Evolutionary conservation across 2,797 vertebrate genomes (phyloP), one percentile per base, ranked within the genome.

Genomic region (Cryptoprocta ferox): DNA sequence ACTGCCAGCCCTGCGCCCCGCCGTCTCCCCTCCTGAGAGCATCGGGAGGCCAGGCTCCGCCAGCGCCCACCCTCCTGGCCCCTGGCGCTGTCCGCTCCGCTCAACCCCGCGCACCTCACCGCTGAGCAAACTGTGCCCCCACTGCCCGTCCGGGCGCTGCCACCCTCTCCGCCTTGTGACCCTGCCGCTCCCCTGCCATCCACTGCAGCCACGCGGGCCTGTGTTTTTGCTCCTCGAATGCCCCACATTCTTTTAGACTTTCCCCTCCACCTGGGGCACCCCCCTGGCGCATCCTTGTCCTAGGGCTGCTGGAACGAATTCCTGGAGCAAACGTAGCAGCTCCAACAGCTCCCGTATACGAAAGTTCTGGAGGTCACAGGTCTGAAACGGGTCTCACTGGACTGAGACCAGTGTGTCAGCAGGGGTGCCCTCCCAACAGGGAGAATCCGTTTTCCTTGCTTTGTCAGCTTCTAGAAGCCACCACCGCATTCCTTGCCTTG

Each of bases 251-350:
- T 8, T 65, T 37, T 48, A 4, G 16, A 28, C 61, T 65, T 73
- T 6, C 19, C 63, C 39, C 53, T 39, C 56, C 4, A n/a, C 24
- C 32, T 14, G 16, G 9, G 5, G 16, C 10, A 0, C 15, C 3
- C 19, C 18, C 63, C 50, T 3, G 26, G 8, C 37, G 4, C 82
- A 7, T n/a, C 37, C 32, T 30, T 32, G 28, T 48, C 92, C 50
- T 61, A 2, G 18, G 35, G 37, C 68, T 12, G 35, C 35, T 0
- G 0, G 26, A 56, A 12, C 48, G 32, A 16, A 24, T 37, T 24
- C 37, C 19, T 1, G 0, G 37, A 50, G 45, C 18, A 7, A 2
- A 13, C 35, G 24, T 12, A 5, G 12, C 6, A 16, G 48, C 16
- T 26, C 56, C 15, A 15, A 16, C 16, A 19, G 18, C 6, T 56